Base-by-base conservation (phyloP, 1,140 invertebrate species). In the Drosophila tani region DNA sequence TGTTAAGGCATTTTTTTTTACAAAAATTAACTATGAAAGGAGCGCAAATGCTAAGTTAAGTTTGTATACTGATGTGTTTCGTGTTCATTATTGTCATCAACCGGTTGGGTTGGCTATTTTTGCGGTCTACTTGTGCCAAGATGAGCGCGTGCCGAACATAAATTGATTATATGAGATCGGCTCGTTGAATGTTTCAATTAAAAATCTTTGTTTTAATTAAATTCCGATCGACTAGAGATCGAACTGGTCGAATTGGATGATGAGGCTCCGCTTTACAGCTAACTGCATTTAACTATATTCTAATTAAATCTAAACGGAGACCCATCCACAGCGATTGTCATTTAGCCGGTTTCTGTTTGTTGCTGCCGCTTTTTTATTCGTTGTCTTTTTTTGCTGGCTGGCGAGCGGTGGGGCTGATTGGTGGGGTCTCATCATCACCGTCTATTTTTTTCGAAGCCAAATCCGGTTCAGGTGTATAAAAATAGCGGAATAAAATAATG, bases 341-440 rank as follows among this genome's bases (percentile, higher is more conserved):
- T 86, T 86, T 82, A 80, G 84, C 82, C 76, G 75, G 82, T 83
- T 86, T 76, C 59, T 58, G 58, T 67, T 58, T 56, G 50, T 53
- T 19, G 53, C 45, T 79, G 53, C 45, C 62, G 41, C 53, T 55
- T 35, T 68, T 53, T 41, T 38, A 51, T 46, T 64, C 59, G 46
- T 15, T 73, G 27, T 56, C 17, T 38, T 27, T 47, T 47, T 35
- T 47, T 43, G 27, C 19, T 49, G 49, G 24, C 65, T 24, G 32
- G 43, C 21, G 8, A 35, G 53, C 21, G 5, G n/a, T n/a, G n/a
- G n/a, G 27, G 53, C 58, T 64, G 47, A 50, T 71, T 79, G 56
- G 45, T 70, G 51, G 53, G 29, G 66, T 67, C 59, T 58, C 47
- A 81, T 78, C 58, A 81, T 64, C 55, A 64, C 49, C 62, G 32